These are phyloP conservation scores for Wiebesia pumilae DNA, from an alignment of 1,140 invertebrate genomes.

Conservation along the genomic window DNA sequence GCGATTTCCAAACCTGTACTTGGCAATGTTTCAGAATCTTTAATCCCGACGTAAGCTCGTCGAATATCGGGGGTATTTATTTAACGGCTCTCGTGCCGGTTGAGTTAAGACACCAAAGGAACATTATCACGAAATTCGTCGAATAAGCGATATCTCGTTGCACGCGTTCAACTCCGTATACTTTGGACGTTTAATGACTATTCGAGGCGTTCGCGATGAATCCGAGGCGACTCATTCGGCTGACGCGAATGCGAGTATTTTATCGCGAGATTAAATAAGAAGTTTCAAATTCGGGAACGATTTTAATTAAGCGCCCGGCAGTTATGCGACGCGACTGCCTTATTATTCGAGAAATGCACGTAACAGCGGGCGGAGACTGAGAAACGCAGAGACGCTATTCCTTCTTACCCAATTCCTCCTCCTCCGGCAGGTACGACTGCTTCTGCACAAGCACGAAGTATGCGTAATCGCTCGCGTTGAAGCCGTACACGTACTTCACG, in stretches of 20 bases:
- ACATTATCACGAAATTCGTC: neutral
- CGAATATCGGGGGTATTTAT: neutral
- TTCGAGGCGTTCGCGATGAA: no score
- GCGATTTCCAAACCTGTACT: neutral
- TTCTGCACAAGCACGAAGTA: slow-evolving; percentile 98
- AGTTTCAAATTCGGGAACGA: neutral
- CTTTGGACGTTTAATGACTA: no score
- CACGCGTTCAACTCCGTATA: no score
- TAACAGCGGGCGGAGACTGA: neutral
- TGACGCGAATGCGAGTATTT: neutral
- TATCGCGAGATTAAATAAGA: neutral
- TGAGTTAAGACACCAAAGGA: neutral
- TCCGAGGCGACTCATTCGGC: no score
- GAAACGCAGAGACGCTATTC: neutral
- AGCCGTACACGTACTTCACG: slow-evolving; percentile 96
- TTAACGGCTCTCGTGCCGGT: no score
- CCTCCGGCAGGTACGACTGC: slow-evolving; percentile 88
- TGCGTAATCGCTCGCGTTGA: slow-evolving; percentile 94
- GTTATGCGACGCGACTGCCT: neutral
- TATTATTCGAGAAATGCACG: neutral
- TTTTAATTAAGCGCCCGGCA: neutral
- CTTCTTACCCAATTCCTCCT: slow-evolving; percentile 84
- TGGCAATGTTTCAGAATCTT: neutral
- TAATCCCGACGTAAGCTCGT: neutral
- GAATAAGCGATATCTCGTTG: no score